Percentiles rank a stretch among this genome's conserved stretches.
Evolutionary conservation across 2,797 vertebrate genomes (phyloP).

Genomic region (Gouania willdenowi): DNA sequence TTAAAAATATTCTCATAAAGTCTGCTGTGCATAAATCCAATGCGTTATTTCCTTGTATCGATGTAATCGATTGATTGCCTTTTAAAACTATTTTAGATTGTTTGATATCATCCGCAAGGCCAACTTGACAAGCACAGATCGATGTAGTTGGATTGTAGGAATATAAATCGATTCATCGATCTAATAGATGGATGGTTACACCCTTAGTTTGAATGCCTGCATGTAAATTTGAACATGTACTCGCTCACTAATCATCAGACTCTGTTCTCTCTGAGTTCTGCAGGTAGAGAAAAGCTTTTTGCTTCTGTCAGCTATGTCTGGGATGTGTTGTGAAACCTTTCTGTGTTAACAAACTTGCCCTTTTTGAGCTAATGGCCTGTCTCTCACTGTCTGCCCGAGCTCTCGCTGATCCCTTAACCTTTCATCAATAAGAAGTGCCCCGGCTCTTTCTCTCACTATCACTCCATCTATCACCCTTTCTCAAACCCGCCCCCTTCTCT

Average conservation of each 20-base stretch:
- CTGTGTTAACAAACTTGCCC: constrained; percentile 79
- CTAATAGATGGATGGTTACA: too few species aligned
- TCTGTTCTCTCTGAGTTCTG: constrained; percentile 44
- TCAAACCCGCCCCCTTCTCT: constrained; percentile 25
- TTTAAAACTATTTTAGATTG: too few species aligned
- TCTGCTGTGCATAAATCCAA: too few species aligned
- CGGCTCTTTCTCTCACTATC: constrained; percentile 18
- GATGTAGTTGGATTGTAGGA: too few species aligned
- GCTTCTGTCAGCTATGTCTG: constrained; percentile 61
- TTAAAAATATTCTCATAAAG: too few species aligned
- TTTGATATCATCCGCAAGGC: too few species aligned
- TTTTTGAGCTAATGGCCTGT: constrained; percentile 77
- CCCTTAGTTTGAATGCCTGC: too few species aligned
- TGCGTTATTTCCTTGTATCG: too few species aligned
- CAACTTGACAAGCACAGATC: too few species aligned
- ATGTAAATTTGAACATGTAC: constrained; percentile 8
- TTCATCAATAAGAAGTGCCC: constrained; percentile 62
- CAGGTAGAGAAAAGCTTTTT: constrained; percentile 60
- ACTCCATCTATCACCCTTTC: constrained; percentile 55
- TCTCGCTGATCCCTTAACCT: constrained; percentile 71
- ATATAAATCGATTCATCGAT: too few species aligned
- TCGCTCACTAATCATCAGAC: constrained; percentile 16
- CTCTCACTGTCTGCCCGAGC: constrained; percentile 60
- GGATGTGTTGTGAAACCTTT: constrained; percentile 75
- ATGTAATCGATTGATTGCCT: too few species aligned